Evolutionary conservation across 2,888 invertebrate genomes (phyloP).

Genomic region (Drosophila mimica): DNA sequence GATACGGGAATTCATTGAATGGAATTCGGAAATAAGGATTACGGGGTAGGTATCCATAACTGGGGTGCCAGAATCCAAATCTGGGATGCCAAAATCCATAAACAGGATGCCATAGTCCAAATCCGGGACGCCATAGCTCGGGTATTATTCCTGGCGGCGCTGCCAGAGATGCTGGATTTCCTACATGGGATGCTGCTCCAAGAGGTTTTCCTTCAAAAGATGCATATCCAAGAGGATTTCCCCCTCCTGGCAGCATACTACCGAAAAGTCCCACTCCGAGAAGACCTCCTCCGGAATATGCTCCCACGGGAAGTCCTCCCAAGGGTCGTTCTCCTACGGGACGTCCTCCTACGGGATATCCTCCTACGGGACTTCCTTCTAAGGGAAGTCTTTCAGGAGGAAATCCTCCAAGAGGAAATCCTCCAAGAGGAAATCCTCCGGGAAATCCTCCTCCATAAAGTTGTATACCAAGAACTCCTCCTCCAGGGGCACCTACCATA

Average conservation of each 20-base stretch:
- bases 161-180: background rate
- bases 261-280: background rate
- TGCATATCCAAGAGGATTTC: background rate
- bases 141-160: background rate
- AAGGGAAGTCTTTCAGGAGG: background rate
- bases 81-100: slow-evolving; percentile 1
- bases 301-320: background rate
- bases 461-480: background rate
- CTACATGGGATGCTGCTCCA: background rate
- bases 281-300: background rate
- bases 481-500: background rate
- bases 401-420: background rate
- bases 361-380: background rate
- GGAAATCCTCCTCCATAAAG: background rate
- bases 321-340: background rate
- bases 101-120: background rate
- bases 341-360: background rate
- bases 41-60: background rate
- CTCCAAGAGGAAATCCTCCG: background rate
- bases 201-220: background rate
- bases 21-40: background rate
- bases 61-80: background rate
- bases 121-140: background rate
- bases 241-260: background rate
- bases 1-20: background rate